These are phyloP conservation scores for Hyposoter didymator DNA, from an alignment of 2,888 invertebrate genomes.

Conservation along the genomic window DNA sequence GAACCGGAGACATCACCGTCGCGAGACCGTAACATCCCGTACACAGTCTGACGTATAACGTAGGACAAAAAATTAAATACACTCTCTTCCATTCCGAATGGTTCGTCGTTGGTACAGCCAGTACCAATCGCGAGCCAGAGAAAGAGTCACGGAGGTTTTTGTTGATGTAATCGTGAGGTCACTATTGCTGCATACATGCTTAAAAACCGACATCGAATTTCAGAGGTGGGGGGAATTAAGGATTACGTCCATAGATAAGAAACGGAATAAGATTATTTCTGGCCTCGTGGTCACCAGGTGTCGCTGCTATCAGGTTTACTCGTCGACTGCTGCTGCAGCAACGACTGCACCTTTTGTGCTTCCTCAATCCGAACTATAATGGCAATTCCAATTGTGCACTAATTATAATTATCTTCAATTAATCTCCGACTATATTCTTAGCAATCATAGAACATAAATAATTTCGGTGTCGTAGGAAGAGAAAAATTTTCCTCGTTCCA, in stretches of 20 bases:
- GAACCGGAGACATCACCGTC: constrained; percentile 51
- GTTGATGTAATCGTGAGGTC: constrained; percentile 30
- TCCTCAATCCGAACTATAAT: neutral
- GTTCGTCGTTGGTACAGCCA: constrained; percentile 4
- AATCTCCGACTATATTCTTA: neutral
- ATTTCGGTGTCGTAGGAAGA: no score
- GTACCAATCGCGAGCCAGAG: constrained; percentile 27
- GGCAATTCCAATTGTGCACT: neutral
- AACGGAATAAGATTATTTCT: constrained; percentile 1
- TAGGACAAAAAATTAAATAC: constrained; percentile 13
- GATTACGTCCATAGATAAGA: neutral
- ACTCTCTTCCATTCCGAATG: constrained; percentile 3
- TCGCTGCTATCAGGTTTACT: neutral
- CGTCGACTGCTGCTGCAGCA: neutral
- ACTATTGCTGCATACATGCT: constrained; percentile 1
- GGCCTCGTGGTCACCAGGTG: neutral
- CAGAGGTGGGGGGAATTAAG: neutral
- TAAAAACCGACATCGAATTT: neutral
- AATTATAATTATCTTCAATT: neutral
- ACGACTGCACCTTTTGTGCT: neutral
- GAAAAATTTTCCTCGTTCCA: no score
- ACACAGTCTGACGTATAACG: constrained; percentile 18
- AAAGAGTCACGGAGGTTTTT: constrained; percentile 56
- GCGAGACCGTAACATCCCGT: constrained; percentile 51
- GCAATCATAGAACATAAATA: neutral